Evolutionary conservation across 2,113 vertebrate genomes (phyloP), one percentile per base, ranked within the genome.

Genomic region (Muscicapa adusta): DNA sequence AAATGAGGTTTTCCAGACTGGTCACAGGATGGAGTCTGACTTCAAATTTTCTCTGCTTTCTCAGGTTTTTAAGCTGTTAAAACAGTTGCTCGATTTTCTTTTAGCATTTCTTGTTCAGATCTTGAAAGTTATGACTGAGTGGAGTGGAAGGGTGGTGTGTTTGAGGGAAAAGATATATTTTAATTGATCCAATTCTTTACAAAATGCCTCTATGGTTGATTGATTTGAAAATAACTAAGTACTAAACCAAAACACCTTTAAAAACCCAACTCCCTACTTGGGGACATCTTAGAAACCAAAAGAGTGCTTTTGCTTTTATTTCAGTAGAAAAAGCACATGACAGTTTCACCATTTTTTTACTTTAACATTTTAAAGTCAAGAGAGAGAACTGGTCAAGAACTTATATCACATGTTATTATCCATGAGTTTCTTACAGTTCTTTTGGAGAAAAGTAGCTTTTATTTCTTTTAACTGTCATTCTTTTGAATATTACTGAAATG

Each of bases 121-220:
- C 28, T 38, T 29, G 53, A 17, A 89, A 34, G 61, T 50, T 84
- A 8, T 10, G 47, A 25, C 47, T 34, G 43, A 73, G 47, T 28
- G 31, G 19, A 20, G 47, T 28, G 31, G 19, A 20, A 50, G 23
- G 9, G 22, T 45, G 72, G 3, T 63, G 5, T 50, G n/a, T 57
- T 89, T 9, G 47, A 58, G 10, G 6, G 16, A 57, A 42, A 50
- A 3, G 3, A 6, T 5, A 0, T 14, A 2, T 23, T 54, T n/a
- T 38, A 57, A 19, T 71, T 48, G 45, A 31, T 82, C 25, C 53
- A 7, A 6, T 83, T 65, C 26, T 66, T 33, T 22, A 31, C 63
- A 75, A 73, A 45, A 70, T 13, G 12, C 26, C 48, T 77, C 29
- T 9, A 0, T 54, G 14, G 2, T 48, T 33, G 38, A 56, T 29